These are phyloP conservation scores for Corythaeola cristata DNA, from an alignment of 2,113 vertebrate genomes.

Conservation along the genomic window DNA sequence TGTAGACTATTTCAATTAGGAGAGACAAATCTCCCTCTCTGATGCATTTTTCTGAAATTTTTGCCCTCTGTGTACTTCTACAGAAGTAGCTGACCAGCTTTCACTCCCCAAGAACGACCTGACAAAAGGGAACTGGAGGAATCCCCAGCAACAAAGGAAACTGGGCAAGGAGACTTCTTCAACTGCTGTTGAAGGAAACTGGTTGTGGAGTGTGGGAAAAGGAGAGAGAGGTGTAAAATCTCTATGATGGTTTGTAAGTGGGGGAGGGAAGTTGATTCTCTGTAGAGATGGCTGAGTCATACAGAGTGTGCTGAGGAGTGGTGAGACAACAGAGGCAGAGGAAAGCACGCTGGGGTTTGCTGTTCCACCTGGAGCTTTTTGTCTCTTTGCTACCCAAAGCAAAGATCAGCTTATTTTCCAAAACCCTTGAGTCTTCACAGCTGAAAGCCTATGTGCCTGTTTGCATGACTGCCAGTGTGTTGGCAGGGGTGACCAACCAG, in stretches of 20 bases:
- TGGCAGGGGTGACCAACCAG: not conserved
- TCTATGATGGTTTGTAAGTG: not conserved
- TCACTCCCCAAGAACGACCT: not conserved
- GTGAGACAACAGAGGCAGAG: not conserved
- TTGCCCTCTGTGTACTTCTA: not conserved
- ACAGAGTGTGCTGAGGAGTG: fast-evolving
- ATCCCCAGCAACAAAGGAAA: not conserved
- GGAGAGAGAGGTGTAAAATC: not conserved
- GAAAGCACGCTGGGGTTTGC: not conserved
- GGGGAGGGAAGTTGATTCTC: not conserved
- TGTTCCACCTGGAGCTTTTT: not conserved
- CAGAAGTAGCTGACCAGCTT: not conserved
- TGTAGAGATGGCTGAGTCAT: too few relatives aligned
- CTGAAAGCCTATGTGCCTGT: not conserved
- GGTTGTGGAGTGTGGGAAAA: not conserved
- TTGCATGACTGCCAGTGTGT: not conserved
- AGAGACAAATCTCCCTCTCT: not conserved
- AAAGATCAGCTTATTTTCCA: not conserved
- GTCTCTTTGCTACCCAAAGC: not conserved
- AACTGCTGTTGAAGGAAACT: not conserved
- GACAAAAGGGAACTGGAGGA: not conserved
- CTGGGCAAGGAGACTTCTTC: not conserved
- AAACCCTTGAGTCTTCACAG: not conserved
- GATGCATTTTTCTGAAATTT: not conserved
- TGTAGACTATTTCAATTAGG: not conserved